These are phyloP conservation scores for Trematomus bernacchii DNA, from an alignment of 2,797 vertebrate species.

Conservation along the genomic window DNA sequence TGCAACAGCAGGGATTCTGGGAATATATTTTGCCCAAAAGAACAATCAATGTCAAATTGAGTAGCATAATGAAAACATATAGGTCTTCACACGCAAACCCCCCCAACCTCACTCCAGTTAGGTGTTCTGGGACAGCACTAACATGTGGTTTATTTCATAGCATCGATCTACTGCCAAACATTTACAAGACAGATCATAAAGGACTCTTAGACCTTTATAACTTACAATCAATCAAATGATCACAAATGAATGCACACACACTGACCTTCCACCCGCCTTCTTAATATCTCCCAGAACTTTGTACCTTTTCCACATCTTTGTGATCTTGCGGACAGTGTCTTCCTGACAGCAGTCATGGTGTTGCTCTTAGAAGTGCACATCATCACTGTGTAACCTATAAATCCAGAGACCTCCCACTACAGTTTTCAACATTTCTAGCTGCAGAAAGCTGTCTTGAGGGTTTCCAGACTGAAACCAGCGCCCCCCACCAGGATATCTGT, in stretches of 20 bases:
- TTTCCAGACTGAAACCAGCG: no score
- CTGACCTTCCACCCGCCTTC: neutral
- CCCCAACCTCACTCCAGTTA: neutral
- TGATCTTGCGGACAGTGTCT: neutral
- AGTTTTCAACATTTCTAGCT: no score
- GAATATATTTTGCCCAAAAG: no score
- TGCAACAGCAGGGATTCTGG: no score
- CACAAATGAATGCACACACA: neutral
- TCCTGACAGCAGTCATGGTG: neutral
- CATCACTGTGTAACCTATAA: no score
- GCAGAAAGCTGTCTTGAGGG: no score
- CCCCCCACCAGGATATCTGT: no score
- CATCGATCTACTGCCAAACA: neutral
- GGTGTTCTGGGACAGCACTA: neutral
- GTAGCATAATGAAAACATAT: no score
- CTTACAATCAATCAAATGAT: neutral
- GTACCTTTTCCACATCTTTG: neutral
- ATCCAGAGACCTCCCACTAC: no score
- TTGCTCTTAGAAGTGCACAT: neutral
- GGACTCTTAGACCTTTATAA: no score
- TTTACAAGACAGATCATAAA: neutral
- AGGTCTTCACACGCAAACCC: no score
- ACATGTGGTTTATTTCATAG: neutral
- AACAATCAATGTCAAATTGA: no score
- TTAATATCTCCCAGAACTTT: neutral